A percentile compares a stretch with the other conserved stretches of the same genome.
Conservation (phyloP, 2,888 invertebrate genomes). For the Aquatica leii region DNA sequence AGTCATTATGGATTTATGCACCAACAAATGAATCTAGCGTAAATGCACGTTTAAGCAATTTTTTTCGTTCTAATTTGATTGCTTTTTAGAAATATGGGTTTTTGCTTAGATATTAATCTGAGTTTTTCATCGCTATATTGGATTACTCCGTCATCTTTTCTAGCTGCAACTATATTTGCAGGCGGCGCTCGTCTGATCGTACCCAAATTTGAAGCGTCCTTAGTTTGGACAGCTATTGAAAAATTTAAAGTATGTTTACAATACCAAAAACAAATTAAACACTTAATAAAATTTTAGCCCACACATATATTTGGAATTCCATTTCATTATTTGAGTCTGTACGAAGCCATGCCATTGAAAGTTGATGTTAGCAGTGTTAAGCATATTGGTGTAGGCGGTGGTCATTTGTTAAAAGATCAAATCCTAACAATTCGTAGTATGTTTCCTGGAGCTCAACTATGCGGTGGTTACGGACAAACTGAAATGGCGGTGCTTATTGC, state of each 20-base stretch:
- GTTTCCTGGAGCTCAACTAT: conserved; percentile 49
- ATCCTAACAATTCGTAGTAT: conserved; percentile 33
- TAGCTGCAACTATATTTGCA: no score
- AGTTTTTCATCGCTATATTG: background rate
- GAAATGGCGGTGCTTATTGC: conserved; percentile 51
- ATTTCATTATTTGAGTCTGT: background rate
- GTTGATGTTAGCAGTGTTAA: conserved; percentile 5
- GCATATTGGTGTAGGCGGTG: conserved; percentile 34
- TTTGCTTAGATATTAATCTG: background rate
- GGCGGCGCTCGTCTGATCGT: no score
- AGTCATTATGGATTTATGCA: conserved; percentile 20
- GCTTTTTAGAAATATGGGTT: no score
- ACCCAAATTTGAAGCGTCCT: no score
- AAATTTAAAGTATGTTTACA: conserved; percentile 15
- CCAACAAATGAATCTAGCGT: background rate
- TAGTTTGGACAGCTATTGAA: conserved; percentile 15
- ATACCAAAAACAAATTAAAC: no score
- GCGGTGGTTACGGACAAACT: conserved; percentile 53
- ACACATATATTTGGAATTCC: background rate
- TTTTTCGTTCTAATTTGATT: background rate
- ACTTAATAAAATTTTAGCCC: background rate
- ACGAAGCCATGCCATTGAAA: background rate
- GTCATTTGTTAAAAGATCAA: conserved; percentile 29
- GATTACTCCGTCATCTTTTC: no score
- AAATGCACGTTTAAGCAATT: background rate